A percentile compares a stretch with the other conserved stretches of the same genome.
Evolutionary conservation across 1,140 invertebrate species (phyloP).

Genomic region (Cotesia typhae): DNA sequence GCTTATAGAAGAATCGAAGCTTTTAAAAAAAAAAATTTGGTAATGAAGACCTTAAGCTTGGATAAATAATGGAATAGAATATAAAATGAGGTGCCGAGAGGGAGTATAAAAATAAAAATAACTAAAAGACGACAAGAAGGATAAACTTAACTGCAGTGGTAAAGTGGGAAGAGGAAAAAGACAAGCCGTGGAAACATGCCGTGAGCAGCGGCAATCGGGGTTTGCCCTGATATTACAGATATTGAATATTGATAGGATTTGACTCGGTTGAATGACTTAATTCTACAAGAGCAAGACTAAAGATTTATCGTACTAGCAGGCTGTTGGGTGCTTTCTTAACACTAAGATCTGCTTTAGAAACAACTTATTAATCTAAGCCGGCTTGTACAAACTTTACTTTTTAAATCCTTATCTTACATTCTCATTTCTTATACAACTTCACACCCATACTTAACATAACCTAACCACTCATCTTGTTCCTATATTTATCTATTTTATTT

Average conservation of each 20-base stretch:
- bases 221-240: slow-evolving; percentile 39
- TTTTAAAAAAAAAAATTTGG: not conserved
- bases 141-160: not conserved
- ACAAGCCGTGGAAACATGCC: slow-evolving; percentile 23
- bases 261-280: slow-evolving; percentile 38
- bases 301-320: slow-evolving; percentile 35
- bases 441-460: not conserved
- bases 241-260: slow-evolving; percentile 45
- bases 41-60: slow-evolving; percentile 34
- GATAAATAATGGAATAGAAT: slow-evolving; percentile 40
- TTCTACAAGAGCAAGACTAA: slow-evolving; percentile 24
- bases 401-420: slow-evolving; percentile 1
- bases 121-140: no score
- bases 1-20: no score
- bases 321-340: slow-evolving; percentile 12
- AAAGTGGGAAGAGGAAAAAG: slow-evolving; percentile 15
- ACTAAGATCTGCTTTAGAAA: slow-evolving; percentile 15
- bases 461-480: not conserved
- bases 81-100: slow-evolving; percentile 24
- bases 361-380: slow-evolving; percentile 21
- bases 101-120: slow-evolving; percentile 16
- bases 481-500: not conserved
- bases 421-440: not conserved
- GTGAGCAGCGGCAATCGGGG: slow-evolving; percentile 1
- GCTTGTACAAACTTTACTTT: slow-evolving; percentile 6